Base-by-base conservation (phyloP, 2,888 invertebrate species). In the Caenorhabditis macrosperma region DNA sequence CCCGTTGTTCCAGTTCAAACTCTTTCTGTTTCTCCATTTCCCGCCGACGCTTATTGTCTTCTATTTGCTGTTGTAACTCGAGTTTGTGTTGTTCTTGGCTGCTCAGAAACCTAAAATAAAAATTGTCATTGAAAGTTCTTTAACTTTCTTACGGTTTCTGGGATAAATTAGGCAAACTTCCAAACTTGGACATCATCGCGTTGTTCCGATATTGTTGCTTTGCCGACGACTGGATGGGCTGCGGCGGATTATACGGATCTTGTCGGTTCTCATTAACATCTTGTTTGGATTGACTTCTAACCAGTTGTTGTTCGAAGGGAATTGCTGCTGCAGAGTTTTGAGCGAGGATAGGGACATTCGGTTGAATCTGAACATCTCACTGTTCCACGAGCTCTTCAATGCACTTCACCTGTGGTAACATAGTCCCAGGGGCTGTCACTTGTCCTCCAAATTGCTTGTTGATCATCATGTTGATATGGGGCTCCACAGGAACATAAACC, bases 11-110 rank as follows among this genome's bases (percentile, higher is more conserved):
- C 61, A 75, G 22, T 48, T 86, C 83, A 17, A 78, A 63, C 52
- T 87, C 87, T 63, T 81, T 86, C 54, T 84, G 85, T 50, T 82
- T 82, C 52, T 86, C 87, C 15, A 81, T 17, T 35, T 84, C 85
- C 35, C 72, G 75, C 20, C 84, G 61, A 9, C 84, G 60, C 41
- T 78, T 77, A 60, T 86, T 85, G 10, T 86, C 87, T n/a, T 86
- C 85, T 22, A 86, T 86, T 71, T 87, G 87, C 38, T 64, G 48
- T 48, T 79, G 69, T 35, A 87, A 69, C 12, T 87, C 87, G 2
- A 74, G 17, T 24, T 82, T 77, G 52, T 86, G 85, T 17, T 75
- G 76, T 38, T 86, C 85, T 17, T 82, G 75, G 10, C 59, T 60
- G 41, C 66, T 66, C 3, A 81, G 5, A 7, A 48, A 48, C 22